phyloP scores from a whole-genome alignment of 2,888 invertebrate species.

The Falcaria lacertinaria region DNA sequence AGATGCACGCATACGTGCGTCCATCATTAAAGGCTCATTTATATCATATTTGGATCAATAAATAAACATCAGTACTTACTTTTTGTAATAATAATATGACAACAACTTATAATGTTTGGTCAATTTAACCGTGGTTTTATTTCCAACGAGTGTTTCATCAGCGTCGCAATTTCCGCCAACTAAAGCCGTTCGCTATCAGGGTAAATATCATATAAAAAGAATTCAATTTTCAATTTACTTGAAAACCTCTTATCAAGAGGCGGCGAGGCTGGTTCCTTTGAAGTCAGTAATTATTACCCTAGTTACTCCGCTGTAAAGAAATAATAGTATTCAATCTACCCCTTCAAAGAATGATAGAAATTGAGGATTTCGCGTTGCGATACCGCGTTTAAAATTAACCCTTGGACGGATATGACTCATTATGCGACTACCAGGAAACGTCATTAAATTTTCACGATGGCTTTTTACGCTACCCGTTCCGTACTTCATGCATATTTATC shows the following conservation, averaged over 20 bases:
- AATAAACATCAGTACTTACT: too few species aligned
- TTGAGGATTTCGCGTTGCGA: slow-evolving; percentile 59
- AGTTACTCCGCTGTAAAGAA: slow-evolving; percentile 22
- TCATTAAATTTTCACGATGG: slow-evolving; percentile 78
- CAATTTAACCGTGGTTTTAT: neutral
- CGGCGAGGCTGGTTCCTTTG: neutral
- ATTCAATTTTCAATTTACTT: slow-evolving; percentile 1
- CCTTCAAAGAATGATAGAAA: slow-evolving; percentile 45
- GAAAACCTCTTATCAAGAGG: neutral
- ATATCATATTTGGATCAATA: too few species aligned
- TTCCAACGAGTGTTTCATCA: slow-evolving; percentile 1
- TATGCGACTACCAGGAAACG: slow-evolving; percentile 72
- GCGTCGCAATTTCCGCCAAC: slow-evolving; percentile 2
- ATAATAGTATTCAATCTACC: slow-evolving; percentile 30
- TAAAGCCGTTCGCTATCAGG: neutral
- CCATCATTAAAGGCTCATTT: slow-evolving; percentile 28
- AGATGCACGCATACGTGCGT: slow-evolving; percentile 26
- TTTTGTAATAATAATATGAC: too few species aligned
- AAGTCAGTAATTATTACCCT: slow-evolving; percentile 11
- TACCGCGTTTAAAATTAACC: slow-evolving; percentile 72
- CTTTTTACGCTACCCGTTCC: slow-evolving; percentile 70
- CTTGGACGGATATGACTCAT: slow-evolving; percentile 76
- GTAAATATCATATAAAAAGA: neutral
- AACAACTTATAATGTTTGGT: neutral
- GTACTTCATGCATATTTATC: slow-evolving; percentile 78